Conservation (phyloP, 2,888 invertebrate species). For the Napeogenes sylphis region DNA sequence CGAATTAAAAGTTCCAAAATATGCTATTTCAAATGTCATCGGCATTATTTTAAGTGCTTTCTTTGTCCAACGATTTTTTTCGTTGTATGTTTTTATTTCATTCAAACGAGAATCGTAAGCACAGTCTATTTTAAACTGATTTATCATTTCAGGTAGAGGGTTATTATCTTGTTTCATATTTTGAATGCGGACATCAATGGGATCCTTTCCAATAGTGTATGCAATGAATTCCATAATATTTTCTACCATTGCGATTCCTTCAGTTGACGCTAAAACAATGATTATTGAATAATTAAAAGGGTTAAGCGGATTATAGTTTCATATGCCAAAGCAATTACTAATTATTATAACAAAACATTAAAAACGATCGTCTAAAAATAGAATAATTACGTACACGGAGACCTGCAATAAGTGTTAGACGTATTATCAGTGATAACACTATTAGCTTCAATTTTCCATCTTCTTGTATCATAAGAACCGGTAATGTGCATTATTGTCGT, state of each 20-base stretch:
- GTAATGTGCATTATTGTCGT: constrained; percentile 54
- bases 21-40: constrained; percentile 79
- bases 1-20: constrained; percentile 76
- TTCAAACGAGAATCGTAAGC: constrained; percentile 69
- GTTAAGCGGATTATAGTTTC: not conserved
- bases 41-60: constrained; percentile 81
- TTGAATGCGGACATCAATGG: constrained; percentile 72
- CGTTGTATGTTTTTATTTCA: constrained; percentile 73
- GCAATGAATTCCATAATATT: constrained; percentile 83
- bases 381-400: constrained; percentile 75
- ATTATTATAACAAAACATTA: not conserved
- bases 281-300: not conserved
- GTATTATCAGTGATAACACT: constrained; percentile 81
- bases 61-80: constrained; percentile 86
- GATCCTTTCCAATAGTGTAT: constrained; percentile 72
- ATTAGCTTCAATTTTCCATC: constrained; percentile 76
- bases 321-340: not conserved
- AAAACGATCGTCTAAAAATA: not conserved
- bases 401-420: constrained; percentile 83
- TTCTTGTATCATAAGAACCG: constrained; percentile 76
- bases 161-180: constrained; percentile 73
- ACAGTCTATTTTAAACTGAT: constrained; percentile 70
- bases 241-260: constrained; percentile 80
- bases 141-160: constrained; percentile 68
- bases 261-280: constrained; percentile 72